Conservation (phyloP, 2,888 invertebrate species). For the Patella depressa region DNA sequence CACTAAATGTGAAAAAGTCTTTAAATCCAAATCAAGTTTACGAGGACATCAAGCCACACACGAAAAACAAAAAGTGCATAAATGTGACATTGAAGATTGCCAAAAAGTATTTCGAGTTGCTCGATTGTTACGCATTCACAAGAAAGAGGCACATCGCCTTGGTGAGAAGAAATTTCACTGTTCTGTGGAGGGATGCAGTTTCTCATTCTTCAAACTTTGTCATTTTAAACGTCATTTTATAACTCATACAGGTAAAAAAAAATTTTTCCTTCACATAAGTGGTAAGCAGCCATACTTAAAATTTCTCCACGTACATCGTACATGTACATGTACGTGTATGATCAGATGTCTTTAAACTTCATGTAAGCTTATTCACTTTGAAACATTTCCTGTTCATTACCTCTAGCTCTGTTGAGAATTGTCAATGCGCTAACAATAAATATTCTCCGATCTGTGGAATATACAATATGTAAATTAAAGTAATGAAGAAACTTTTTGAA, state of each 20-base stretch:
- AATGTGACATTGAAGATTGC: constrained; percentile 65
- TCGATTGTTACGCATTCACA: constrained; percentile 59
- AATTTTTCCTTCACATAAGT: no score
- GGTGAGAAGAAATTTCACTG: constrained; percentile 61
- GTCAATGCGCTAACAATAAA: no score
- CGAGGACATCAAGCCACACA: constrained; percentile 61
- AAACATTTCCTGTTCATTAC: no score
- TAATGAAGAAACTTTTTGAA: no score
- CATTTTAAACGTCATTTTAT: constrained; percentile 67
- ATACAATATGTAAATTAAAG: no score
- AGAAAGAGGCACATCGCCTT: constrained; percentile 61
- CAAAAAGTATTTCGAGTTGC: constrained; percentile 60
- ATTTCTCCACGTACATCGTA: no score
- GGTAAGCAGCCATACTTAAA: no score
- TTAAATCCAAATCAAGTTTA: constrained; percentile 61
- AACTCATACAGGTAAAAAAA: constrained; percentile 65
- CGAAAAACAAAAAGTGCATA: constrained; percentile 54
- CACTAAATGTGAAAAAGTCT: constrained; percentile 62
- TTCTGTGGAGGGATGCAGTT: constrained; percentile 60
- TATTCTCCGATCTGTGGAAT: no score
- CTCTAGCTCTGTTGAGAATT: no score
- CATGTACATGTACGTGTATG: no score
- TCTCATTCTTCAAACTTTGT: constrained; percentile 67
- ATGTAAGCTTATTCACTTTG: no score
- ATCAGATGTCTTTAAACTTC: no score